Base-by-base conservation (phyloP, 2,797 vertebrate species). In the Galago senegalensis region DNA sequence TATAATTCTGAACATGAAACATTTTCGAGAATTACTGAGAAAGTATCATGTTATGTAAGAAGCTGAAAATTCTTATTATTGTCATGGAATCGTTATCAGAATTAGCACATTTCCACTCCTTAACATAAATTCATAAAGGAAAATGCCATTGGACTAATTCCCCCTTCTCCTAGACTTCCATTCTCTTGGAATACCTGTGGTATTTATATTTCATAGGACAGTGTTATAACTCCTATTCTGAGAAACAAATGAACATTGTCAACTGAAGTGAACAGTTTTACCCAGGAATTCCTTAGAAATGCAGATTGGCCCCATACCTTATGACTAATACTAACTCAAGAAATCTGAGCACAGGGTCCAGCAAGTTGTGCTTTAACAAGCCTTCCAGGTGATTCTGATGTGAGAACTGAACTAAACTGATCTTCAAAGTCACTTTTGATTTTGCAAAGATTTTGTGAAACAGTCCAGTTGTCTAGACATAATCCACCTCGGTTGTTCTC, bases 21-120 rank as follows among this genome's bases (percentile, higher is more conserved):
- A 49, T 40, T 94, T 94, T 85, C 61, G 87, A 82, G 53, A 89
- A 63, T 82, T 49, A 76, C 29, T 94, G 37, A 69, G 88, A 88
- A 75, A 80, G 27, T 70, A 93, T 8, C 14, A 49, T 76, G n/a
- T 92, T 88, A 91, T 40, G 7, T 56, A 85, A 95, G 40, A 95
- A 70, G 83, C 93, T 81, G n/a, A 70, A 93, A 91, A 93, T 70
- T 34, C 9, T 29, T 1, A 0, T 92, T 88, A 49, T 83, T 86
- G 67, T 70, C 40, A 87, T 85, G 34, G 31, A 77, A 63, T 85
- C 65, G 69, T 86, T 92, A 65, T 53, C 75, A 91, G 63, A 88
- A 91, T 88, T 83, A 89, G 29, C 37, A 91, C 43, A 83, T 21
- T 31, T 23, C 37, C 31, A 85, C 9, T 31, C 31, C 11, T 75